Base-by-base conservation (phyloP, 2,113 vertebrate species). In the Edolisoma coerulescens region DNA sequence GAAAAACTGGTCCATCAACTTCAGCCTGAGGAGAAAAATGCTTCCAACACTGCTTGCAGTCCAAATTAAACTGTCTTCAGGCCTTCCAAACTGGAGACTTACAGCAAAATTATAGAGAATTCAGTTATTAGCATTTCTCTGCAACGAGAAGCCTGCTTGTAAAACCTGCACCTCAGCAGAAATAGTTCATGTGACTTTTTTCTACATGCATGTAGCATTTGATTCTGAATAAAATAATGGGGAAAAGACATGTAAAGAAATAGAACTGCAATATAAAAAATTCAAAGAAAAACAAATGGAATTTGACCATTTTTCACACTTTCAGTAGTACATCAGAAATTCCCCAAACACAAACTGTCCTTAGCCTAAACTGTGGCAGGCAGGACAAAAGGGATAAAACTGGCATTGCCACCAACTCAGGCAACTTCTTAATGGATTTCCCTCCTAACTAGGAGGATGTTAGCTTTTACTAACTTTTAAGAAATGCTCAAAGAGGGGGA, bases 1-100 rank as follows among this genome's bases (percentile, higher is more conserved):
- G 87, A 91, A 94, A 79, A 94, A 93, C 93, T 70, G 85, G 87
- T 80, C 90, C 20, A 28, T 70, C 91, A 94, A 26, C 87, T 80
- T 83, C 78, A 73, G 27, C 33, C 50, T 47, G 42, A 61, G 82
- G 39, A 90, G 60, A 68, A 64, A 92, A 87, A 69, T 11, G n/a
- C 69, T 67, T 52, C 63, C 83, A 86, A 88, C 42, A 39, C 27
- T 63, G 53, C 41, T 22, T 84, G 63, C 45, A 91, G 88, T 54
- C 54, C 45, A 56, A 95, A 93, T 39, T 42, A 42, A 95, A 70
- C 32, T 61, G 70, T 54, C 70, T 91, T 76, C 50, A 52, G 54
- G 39, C 30, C 32, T 91, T 47, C 52, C 35, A 79, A 95, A 54
- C 17, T 5, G 8, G 80, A 95, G 74, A 57, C 32, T 68, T 41